A percentile compares a stretch with the other conserved stretches of the same genome.
Evolutionary conservation across 2,113 vertebrate genomes (phyloP).

Genomic region (Fregata magnificens): DNA sequence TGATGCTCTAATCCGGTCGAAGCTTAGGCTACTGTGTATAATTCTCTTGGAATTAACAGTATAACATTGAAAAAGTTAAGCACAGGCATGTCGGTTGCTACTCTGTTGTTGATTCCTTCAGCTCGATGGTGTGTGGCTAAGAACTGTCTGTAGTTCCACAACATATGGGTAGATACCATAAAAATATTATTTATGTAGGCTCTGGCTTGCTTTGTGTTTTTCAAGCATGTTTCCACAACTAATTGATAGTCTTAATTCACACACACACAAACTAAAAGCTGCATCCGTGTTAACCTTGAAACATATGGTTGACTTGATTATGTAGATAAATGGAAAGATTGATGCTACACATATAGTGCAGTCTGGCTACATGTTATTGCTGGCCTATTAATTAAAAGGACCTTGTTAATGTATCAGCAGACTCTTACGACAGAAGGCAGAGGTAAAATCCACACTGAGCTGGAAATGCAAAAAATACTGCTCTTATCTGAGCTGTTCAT

Average conservation of each 20-base stretch:
- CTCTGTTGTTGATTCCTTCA: neutral
- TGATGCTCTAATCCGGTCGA: neutral
- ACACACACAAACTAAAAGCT: neutral
- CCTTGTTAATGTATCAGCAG: neutral
- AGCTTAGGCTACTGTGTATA: neutral
- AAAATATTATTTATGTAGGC: neutral
- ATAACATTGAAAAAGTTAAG: neutral
- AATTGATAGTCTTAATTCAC: neutral
- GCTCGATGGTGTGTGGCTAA: fast-evolving
- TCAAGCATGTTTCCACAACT: neutral
- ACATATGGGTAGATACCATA: neutral
- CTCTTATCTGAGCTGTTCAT: neutral
- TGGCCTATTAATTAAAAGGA: neutral
- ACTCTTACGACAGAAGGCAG: neutral
- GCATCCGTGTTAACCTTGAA: neutral
- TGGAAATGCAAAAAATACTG: neutral
- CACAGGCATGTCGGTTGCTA: neutral
- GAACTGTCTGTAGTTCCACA: neutral
- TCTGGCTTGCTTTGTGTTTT: neutral
- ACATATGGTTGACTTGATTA: neutral
- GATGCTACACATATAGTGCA: neutral
- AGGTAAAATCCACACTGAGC: neutral
- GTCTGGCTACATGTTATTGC: neutral
- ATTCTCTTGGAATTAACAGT: neutral
- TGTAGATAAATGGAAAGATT: neutral